Base-by-base conservation (phyloP, 2,888 invertebrate genomes). In the Phlogophora meticulosa region DNA sequence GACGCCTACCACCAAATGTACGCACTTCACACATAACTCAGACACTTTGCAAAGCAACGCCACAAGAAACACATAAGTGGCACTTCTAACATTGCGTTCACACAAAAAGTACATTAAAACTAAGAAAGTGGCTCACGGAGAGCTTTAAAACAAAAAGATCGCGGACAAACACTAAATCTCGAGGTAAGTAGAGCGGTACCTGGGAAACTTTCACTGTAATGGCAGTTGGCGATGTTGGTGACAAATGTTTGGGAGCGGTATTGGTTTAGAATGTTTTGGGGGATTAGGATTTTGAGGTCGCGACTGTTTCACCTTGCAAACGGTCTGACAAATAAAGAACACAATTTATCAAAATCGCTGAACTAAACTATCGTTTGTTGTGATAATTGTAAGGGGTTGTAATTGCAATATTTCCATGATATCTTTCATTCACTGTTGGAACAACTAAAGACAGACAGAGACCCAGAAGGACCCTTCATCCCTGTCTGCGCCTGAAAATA, bases 51-150 rank as follows among this genome's bases (percentile, higher is more conserved):
- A 45, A 64, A 59, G 48, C 22, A 68, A 63, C 56, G 62, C 62
- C 67, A 13, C 69, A 76, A 76, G 51, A 53, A 69, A 75, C 40
- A 74, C 38, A 68, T 69, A 74, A 80, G 78, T 74, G 78, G 61
- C 56, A 74, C 68, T 81, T 83, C 53, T 40, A 74, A 73, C 68
- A 77, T 64, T 68, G 43, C 38, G 48, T 66, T 80, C 71, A 69
- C 75, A 78, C 78, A 83, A 80, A 83, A 83, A 83, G 83, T 74
- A 80, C 83, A 83, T 81, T 81, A 81, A 70, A 80, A 83, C 68
- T 78, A 71, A 72, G 78, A 78, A 78, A 78, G 58, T 56, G 61
- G 42, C 75, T 45, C 40, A 43, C 36, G 40, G 62, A 68, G 64
- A 71, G 75, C 57, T 78, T 64, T 71, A 66, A 83, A 81, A 78